A percentile compares a stretch with the other conserved stretches of the same genome.
phyloP scores from a whole-genome alignment of 2,888 invertebrate species.

The Protula sp. region DNA sequence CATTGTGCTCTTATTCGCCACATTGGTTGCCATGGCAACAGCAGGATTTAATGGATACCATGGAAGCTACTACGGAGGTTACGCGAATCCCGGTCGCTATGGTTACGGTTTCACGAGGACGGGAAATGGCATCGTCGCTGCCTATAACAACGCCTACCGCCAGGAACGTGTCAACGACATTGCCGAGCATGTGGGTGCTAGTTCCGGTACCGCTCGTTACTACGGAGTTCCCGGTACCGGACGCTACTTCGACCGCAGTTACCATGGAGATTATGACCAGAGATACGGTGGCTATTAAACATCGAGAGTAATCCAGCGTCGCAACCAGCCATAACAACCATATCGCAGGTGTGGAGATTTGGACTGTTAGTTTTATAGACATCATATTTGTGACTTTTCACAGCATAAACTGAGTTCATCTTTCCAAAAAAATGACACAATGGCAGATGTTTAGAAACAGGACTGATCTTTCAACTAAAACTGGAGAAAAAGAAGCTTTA shows the following conservation, averaged over 20 bases:
- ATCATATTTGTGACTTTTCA: too few species aligned
- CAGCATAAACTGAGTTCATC: too few species aligned
- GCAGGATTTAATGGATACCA: neutral
- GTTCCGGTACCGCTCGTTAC: constrained; percentile 11
- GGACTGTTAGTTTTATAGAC: too few species aligned
- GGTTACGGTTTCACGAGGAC: neutral
- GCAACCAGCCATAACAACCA: too few species aligned
- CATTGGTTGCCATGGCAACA: neutral
- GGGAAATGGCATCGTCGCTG: constrained; percentile 8
- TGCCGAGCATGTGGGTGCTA: constrained; percentile 13
- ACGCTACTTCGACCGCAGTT: constrained; percentile 10
- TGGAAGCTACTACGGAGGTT: neutral
- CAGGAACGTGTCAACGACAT: constrained; percentile 11
- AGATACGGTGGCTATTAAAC: neutral
- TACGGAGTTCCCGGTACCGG: constrained; percentile 17
- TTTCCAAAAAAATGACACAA: too few species aligned
- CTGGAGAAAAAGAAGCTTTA: too few species aligned
- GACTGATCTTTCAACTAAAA: too few species aligned
- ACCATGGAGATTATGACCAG: constrained; percentile 1
- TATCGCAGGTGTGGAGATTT: too few species aligned
- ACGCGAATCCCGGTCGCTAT: too few species aligned
- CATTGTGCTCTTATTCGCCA: neutral
- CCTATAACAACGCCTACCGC: constrained; percentile 15
- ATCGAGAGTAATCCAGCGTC: too few species aligned
- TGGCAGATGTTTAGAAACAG: too few species aligned